Evolutionary conservation across 1,140 invertebrate genomes (phyloP).

Genomic region (Drosophila pandora): DNA sequence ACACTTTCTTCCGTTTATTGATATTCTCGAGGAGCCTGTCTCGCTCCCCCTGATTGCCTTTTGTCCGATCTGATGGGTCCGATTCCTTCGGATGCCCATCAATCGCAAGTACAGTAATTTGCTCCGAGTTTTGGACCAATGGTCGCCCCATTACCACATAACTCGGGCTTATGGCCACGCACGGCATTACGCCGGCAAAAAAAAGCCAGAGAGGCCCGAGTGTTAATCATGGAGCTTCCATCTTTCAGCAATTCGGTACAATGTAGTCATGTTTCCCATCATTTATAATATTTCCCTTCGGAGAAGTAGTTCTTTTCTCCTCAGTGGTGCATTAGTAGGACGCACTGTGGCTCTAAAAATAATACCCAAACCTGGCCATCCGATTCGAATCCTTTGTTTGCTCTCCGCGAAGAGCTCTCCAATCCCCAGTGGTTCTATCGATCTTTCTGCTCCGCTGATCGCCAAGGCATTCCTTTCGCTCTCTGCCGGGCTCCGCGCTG

Average conservation of each 20-base stretch:
- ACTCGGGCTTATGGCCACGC: slow-evolving; percentile 65
- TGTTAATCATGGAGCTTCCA: no score
- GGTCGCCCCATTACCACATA: slow-evolving; percentile 76
- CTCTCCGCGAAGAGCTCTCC: not conserved
- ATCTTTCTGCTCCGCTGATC: slow-evolving; percentile 40
- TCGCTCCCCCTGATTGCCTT: not conserved
- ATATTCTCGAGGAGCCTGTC: slow-evolving; percentile 27
- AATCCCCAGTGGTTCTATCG: slow-evolving; percentile 37
- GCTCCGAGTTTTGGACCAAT: slow-evolving; percentile 33
- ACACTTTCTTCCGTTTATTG: slow-evolving; percentile 57
- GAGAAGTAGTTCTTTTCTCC: not conserved
- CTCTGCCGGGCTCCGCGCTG: slow-evolving; percentile 32
- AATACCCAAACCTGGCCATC: slow-evolving; percentile 44
- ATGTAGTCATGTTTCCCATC: no score
- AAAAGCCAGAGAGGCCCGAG: slow-evolving; percentile 1
- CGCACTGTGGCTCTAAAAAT: slow-evolving; percentile 42
- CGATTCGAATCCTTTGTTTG: slow-evolving; percentile 10
- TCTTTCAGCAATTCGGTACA: no score
- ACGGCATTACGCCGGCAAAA: slow-evolving; percentile 12
- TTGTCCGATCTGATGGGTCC: slow-evolving; percentile 12
- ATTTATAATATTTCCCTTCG: not conserved
- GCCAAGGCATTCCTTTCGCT: slow-evolving; percentile 50
- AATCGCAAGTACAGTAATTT: slow-evolving; percentile 76
- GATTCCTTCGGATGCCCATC: slow-evolving; percentile 43
- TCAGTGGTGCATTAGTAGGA: slow-evolving; percentile 12